These are phyloP conservation scores for Catamblyrhynchus diadema DNA, from an alignment of 2,797 vertebrate genomes.

Conservation along the genomic window DNA sequence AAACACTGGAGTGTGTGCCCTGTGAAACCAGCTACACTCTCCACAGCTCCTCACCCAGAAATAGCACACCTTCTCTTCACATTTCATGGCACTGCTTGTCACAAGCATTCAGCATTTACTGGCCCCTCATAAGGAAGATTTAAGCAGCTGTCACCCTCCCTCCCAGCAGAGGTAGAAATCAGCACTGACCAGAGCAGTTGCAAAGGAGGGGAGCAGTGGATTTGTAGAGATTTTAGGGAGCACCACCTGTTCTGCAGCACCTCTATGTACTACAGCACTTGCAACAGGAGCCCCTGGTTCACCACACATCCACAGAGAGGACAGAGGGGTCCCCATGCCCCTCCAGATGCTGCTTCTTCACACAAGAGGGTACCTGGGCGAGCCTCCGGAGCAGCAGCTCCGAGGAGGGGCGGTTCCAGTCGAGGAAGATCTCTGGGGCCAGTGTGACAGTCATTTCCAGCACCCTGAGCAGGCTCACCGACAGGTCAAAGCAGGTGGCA, in stretches of 20 bases:
- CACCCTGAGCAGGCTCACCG: slow-evolving; percentile 93
- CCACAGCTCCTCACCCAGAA: not conserved
- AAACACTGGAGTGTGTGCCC: not conserved
- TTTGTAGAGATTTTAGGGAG: not conserved
- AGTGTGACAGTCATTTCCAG: slow-evolving; percentile 96
- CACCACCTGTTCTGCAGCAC: not conserved
- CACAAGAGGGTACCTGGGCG: slow-evolving; percentile 82
- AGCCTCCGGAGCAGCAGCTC: slow-evolving; percentile 93
- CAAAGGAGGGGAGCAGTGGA: not conserved
- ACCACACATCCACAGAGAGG: not conserved
- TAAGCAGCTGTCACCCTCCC: not conserved
- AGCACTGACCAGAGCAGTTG: not conserved
- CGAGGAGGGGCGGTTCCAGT: slow-evolving; percentile 90
- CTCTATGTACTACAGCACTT: not conserved
- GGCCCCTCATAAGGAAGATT: not conserved
- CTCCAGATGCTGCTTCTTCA: not conserved
- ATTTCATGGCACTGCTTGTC: not conserved
- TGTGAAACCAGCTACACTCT: not conserved
- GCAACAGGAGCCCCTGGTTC: not conserved
- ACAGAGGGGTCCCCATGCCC: not conserved
- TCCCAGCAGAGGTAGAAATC: not conserved
- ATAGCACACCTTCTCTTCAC: not conserved
- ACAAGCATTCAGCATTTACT: not conserved
- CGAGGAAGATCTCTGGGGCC: slow-evolving; percentile 93
- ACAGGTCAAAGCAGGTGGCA: slow-evolving; percentile 98